Conservation (phyloP, 2,113 vertebrate species). For the Pleuronectes platessa region DNA sequence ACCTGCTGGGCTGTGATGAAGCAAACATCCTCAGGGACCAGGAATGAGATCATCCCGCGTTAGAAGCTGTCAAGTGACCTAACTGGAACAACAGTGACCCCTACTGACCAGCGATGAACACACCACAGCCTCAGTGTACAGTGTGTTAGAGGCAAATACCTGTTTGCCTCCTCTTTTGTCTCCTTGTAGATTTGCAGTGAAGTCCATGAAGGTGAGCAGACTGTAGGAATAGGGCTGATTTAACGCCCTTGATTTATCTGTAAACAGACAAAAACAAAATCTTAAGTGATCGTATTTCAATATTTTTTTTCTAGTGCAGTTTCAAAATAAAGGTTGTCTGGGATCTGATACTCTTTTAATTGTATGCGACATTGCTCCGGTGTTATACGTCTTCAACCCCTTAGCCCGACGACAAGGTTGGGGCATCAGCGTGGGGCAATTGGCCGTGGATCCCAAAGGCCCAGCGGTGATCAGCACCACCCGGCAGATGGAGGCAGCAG, state of each 20-base stretch:
- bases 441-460: conserved; percentile 56
- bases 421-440: conserved; percentile 42
- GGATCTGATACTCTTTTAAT: conserved; percentile 34
- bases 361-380: conserved; percentile 25
- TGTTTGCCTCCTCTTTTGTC: conserved; percentile 53
- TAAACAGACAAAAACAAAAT: conserved; percentile 3
- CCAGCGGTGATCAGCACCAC: conserved; percentile 60
- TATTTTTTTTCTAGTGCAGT: not conserved
- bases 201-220: conserved; percentile 26
- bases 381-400: conserved; percentile 52
- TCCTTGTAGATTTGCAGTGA: conserved; percentile 30
- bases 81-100: conserved; percentile 78
- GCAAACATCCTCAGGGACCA: conserved; percentile 52
- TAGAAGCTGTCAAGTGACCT: conserved; percentile 15
- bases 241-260: conserved; percentile 26
- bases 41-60: conserved; percentile 74
- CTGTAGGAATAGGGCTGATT: conserved; percentile 25
- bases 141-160: conserved; percentile 29
- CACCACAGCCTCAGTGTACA: not conserved
- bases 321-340: not conserved
- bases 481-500: conserved; percentile 55
- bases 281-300: not conserved
- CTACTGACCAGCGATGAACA: conserved; percentile 48
- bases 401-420: conserved; percentile 43
- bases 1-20: conserved; percentile 72